phyloP scores from a whole-genome alignment of 2,888 invertebrate species.

The Lochmaea capreae region DNA sequence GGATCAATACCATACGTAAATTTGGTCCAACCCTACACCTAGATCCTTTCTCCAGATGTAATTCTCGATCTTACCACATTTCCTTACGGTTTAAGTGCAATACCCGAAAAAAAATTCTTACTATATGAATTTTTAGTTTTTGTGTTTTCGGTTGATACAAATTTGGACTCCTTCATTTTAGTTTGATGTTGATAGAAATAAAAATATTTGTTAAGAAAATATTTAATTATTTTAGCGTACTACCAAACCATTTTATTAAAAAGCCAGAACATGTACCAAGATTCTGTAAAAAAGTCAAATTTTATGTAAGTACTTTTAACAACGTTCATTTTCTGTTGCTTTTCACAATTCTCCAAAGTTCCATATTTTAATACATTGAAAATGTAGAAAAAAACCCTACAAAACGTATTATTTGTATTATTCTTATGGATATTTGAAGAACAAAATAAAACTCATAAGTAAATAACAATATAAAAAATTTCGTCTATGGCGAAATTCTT shows the following conservation, averaged over 20 bases:
- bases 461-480: not conserved
- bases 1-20: not conserved
- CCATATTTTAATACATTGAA: not conserved
- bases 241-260: conserved; percentile 46
- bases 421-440: not conserved
- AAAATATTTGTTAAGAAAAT: conserved; percentile 24
- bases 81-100: not conserved
- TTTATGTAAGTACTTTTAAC: conserved; percentile 45
- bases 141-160: conserved; percentile 44
- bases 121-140: not conserved
- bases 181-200: conserved; percentile 24
- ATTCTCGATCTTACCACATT: conserved; percentile 9
- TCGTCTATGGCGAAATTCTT: not conserved
- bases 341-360: not conserved
- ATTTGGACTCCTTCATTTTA: conserved; percentile 49
- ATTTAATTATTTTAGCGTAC: conserved; percentile 46
- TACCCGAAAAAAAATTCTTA: not conserved
- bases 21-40: conserved; percentile 1
- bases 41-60: conserved; percentile 41
- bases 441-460: not conserved
- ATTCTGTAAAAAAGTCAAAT: conserved; percentile 43
- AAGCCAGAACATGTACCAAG: conserved; percentile 47
- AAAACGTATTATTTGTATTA: too few species aligned
- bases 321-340: not conserved
- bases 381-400: too few species aligned